Evolutionary conservation across 2,113 vertebrate species (phyloP).

Genomic region (Rhineura floridana): DNA sequence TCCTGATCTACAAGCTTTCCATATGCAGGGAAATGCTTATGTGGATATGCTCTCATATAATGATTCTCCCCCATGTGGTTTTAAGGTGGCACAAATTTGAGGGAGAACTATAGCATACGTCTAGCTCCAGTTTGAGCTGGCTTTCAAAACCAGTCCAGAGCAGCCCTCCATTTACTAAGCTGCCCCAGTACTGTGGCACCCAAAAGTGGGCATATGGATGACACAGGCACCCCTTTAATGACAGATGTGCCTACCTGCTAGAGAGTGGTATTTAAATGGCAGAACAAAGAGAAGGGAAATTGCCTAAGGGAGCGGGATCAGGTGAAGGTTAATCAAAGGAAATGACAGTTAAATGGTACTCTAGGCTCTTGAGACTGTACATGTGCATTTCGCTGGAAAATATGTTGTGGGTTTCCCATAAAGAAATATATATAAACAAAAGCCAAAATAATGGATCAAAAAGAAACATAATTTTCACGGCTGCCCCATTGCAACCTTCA

Average conservation of each 20-base stretch:
- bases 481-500: not conserved
- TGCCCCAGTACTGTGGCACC: not conserved
- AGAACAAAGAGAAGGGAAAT: constrained; percentile 59
- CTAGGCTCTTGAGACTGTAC: constrained; percentile 60
- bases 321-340: constrained; percentile 81
- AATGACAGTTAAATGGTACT: constrained; percentile 75
- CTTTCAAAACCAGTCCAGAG: not conserved
- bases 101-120: not conserved
- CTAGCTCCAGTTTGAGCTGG: not conserved
- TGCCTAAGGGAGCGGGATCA: constrained; percentile 71
- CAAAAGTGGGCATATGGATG: not conserved
- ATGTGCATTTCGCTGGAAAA: constrained; percentile 37
- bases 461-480: not conserved
- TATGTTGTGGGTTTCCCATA: constrained; percentile 52
- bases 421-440: constrained; percentile 43
- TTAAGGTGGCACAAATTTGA: not conserved
- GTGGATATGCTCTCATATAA: not conserved
- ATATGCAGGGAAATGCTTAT: not conserved
- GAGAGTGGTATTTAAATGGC: constrained; percentile 19
- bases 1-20: not conserved
- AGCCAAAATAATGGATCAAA: constrained; percentile 22
- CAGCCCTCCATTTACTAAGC: not conserved
- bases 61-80: not conserved
- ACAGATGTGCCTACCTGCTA: constrained; percentile 57
- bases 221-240: not conserved